Evolutionary conservation across 2,797 vertebrate genomes (phyloP).

Genomic region (Loris lydekkerianus): DNA sequence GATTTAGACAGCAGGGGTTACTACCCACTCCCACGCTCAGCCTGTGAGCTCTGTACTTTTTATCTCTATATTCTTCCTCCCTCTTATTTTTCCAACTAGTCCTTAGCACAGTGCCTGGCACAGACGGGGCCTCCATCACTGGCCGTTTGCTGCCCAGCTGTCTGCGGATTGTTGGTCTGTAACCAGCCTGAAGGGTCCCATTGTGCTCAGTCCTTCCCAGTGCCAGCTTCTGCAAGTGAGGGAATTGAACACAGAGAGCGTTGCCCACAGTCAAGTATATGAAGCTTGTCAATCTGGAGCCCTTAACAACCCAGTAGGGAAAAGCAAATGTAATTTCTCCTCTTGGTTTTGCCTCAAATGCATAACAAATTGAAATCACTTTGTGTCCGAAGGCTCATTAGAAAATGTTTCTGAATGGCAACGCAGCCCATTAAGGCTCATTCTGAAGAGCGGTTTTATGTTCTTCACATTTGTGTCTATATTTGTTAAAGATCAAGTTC

Average conservation of each 20-base stretch:
- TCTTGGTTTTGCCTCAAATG: conserved; percentile 77
- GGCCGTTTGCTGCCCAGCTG: rapidly evolving
- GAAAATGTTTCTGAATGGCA: conserved; percentile 82
- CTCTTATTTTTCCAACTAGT: not conserved
- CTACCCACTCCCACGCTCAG: too few species aligned
- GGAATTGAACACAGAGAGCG: not conserved
- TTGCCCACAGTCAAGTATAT: not conserved
- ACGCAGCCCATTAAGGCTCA: conserved; percentile 77
- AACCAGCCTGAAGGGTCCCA: not conserved
- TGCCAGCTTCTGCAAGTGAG: not conserved
- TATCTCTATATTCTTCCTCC: not conserved
- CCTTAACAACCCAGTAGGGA: conserved; percentile 55
- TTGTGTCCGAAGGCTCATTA: conserved; percentile 81
- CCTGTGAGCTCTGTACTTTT: not conserved
- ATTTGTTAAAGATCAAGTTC: conserved; percentile 84
- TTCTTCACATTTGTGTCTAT: conserved; percentile 81
- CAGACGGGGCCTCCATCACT: rapidly evolving
- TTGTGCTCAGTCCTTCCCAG: rapidly evolving
- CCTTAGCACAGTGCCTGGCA: not conserved
- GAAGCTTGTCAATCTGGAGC: conserved; percentile 51
- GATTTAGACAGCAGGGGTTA: not conserved
- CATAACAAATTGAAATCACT: conserved; percentile 81
- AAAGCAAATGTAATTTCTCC: conserved; percentile 78
- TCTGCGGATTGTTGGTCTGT: not conserved
- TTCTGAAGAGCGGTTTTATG: conserved; percentile 80